Conservation (phyloP, 2,888 invertebrate genomes). For the Polydrusus tereticollis region DNA sequence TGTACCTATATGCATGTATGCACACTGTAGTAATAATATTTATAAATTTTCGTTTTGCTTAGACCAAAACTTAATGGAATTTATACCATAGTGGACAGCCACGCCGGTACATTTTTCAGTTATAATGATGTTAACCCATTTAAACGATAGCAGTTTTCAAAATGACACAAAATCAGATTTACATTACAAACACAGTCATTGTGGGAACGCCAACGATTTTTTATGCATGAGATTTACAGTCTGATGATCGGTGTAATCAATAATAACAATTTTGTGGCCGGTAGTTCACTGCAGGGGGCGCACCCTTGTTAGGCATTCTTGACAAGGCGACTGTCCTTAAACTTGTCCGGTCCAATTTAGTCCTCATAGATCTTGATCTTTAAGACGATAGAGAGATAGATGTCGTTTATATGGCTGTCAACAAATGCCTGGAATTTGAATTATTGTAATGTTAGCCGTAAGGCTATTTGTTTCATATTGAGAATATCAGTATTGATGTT, state of each 20-base stretch:
- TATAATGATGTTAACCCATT: conserved; percentile 16
- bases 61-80: too few relatives aligned
- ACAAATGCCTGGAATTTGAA: conserved; percentile 27
- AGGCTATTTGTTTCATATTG: background rate
- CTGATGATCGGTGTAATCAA: conserved; percentile 57
- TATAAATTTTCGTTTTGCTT: too few relatives aligned
- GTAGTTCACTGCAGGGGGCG: conserved; percentile 59
- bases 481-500: too few relatives aligned
- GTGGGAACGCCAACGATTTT: conserved; percentile 38
- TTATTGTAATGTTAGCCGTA: conserved; percentile 26
- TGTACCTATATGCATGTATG: too few relatives aligned
- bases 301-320: conserved; percentile 60
- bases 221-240: conserved; percentile 43
- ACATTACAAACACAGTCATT: conserved; percentile 13
- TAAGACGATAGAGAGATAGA: conserved; percentile 32
- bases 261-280: conserved; percentile 61
- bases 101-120: background rate
- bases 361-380: conserved; percentile 42
- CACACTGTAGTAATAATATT: too few relatives aligned
- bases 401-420: conserved; percentile 40
- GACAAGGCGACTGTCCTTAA: conserved; percentile 52
- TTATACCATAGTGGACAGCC: too few relatives aligned
- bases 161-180: conserved; percentile 38
- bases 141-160: conserved; percentile 10
- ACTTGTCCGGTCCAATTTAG: conserved; percentile 50